These are phyloP conservation scores for Dascillus cervinus DNA, from an alignment of 2,888 invertebrate species.

Conservation along the genomic window DNA sequence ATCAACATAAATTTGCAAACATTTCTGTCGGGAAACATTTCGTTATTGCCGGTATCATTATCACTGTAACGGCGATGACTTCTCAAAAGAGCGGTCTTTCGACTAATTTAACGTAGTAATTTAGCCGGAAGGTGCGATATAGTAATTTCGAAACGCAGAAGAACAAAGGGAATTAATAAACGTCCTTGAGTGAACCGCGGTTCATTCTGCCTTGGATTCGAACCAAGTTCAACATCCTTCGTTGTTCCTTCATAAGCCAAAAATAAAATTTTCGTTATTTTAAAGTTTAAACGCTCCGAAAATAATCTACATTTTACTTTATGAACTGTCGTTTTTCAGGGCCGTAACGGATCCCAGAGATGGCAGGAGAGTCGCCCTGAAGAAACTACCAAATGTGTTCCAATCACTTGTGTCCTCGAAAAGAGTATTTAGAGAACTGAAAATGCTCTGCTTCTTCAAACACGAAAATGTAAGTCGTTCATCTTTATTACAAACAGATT, in stretches of 20 bases:
- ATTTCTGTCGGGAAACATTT: too few species aligned
- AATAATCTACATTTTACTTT: too few species aligned
- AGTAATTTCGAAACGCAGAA: conserved; percentile 11
- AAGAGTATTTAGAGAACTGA: conserved; percentile 96
- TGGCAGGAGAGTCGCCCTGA: conserved; percentile 95
- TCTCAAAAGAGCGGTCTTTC: too few species aligned
- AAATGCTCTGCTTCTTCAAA: conserved; percentile 99
- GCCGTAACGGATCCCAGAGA: conserved; percentile 99
- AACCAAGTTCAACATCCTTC: conserved; percentile 29
- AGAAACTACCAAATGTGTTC: conserved; percentile 99
- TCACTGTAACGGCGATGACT: too few species aligned
- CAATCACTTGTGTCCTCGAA: conserved; percentile 98
- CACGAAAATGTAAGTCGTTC: conserved; percentile 93
- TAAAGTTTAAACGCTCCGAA: too few species aligned
- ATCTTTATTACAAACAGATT: too few species aligned
- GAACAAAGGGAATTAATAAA: conserved; percentile 24
- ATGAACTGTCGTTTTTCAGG: conserved; percentile 69
- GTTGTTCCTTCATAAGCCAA: conserved; percentile 18
- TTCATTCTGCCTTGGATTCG: conserved; percentile 23
- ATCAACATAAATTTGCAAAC: too few species aligned
- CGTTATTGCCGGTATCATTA: too few species aligned
- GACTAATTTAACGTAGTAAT: too few species aligned
- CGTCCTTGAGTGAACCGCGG: conserved; percentile 27
- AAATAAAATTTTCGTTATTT: too few species aligned
- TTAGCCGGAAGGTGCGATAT: conserved; percentile 11